Base-by-base conservation (phyloP, 2,888 invertebrate species). In the Euplagia quadripunctaria region DNA sequence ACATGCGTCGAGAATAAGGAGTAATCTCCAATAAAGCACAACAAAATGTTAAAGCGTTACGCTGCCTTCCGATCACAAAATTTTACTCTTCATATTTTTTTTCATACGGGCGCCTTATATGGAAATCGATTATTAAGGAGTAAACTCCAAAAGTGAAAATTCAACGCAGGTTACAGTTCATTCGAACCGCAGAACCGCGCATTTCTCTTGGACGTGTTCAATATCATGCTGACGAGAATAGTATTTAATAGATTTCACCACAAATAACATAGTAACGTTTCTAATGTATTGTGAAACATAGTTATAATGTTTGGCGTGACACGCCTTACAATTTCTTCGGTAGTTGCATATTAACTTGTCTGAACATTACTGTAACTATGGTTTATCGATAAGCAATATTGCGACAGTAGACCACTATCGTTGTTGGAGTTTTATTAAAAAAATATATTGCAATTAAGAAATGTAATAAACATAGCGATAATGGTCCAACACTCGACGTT, bases 171-270 rank as follows among this genome's bases (percentile, higher is more conserved):
- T 63, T 16, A 63, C 63, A 64, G n/a, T 64, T 46, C 46, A 14
- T 51, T 51, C 14, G 12, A 17, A 52, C 52, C 6, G 6, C 6
- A 4, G 43, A 8, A 3, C 43, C 31, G 2, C 1, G 12, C 55
- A 20, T 55, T 55, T 55, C 20, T 55, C n/a, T 55, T 55, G n/a
- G 55, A 55, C 55, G 20, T 61, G 4, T 6, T 31, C 61, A 31
- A 61, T 12, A 20, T 11, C 20, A 31, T 58, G 31, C 12, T 58
- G 31, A 16, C 4, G 11, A 51, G 51, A 66, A 9, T 51, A 66
- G 41, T 51, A 51, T 51, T 66, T 31, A 49, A 66, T 66, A 66
- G 16, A 51, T 66, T 66, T 66, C 16, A 66, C 49, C 51, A 66
- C 4, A 66, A 49, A 66, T 31, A 11, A 9, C 66, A 31, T n/a